Conservation (phyloP, 2,113 vertebrate genomes). For the Paracanthobrama guichenoti region DNA sequence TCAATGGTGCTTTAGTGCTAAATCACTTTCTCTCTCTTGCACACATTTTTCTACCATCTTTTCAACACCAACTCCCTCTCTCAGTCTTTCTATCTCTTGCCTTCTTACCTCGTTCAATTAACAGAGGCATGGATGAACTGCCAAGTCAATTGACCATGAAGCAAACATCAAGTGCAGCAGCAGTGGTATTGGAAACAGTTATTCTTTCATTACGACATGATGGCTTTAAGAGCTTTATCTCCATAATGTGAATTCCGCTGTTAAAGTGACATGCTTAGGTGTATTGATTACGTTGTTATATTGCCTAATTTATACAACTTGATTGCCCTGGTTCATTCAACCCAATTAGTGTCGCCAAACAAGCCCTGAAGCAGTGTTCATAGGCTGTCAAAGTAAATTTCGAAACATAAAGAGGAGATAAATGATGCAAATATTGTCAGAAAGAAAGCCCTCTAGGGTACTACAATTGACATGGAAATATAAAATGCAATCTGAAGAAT, state of each 20-base stretch:
- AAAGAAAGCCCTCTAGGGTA: not conserved
- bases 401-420: constrained; percentile 5
- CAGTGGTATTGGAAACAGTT: constrained; percentile 47
- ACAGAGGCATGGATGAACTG: constrained; percentile 68
- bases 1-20: constrained; percentile 71
- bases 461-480: not conserved
- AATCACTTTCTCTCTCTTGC: constrained; percentile 38
- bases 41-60: constrained; percentile 38
- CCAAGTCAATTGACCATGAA: constrained; percentile 77
- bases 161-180: constrained; percentile 65
- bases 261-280: constrained; percentile 41
- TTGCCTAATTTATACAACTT: constrained; percentile 38
- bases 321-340: constrained; percentile 33
- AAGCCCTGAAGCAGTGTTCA: constrained; percentile 23
- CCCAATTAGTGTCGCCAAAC: constrained; percentile 38
- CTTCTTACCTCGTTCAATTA: constrained; percentile 69
- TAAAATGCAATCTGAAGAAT: constrained; percentile 9
- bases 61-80: constrained; percentile 49
- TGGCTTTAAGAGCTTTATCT: constrained; percentile 33
- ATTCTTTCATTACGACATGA: constrained; percentile 49
- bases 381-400: constrained; percentile 13
- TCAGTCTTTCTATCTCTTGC: constrained; percentile 9
- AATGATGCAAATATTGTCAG: not conserved
- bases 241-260: constrained; percentile 43
- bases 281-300: constrained; percentile 41